Evolutionary conservation across 2,888 invertebrate species (phyloP).

Genomic region (Drymonia ruficornis): DNA sequence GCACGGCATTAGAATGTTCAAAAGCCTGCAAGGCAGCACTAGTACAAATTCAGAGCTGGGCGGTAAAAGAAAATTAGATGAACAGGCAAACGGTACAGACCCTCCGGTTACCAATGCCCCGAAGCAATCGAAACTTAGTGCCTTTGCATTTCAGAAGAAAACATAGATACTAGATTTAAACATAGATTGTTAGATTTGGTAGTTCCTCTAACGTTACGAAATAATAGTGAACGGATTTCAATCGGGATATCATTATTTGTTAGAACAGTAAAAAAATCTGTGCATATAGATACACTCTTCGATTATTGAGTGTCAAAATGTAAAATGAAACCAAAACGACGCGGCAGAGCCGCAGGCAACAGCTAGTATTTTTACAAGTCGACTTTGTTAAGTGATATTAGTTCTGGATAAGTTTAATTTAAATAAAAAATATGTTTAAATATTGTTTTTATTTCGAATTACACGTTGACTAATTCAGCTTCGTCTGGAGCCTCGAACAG

Average conservation of each 20-base stretch:
- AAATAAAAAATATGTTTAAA: constrained; percentile 4
- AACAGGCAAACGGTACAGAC: constrained; percentile 50
- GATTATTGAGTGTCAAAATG: too few relatives aligned
- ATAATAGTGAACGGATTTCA: too few relatives aligned
- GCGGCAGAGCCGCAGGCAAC: too few relatives aligned
- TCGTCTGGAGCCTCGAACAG: constrained; percentile 82
- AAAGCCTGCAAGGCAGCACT: constrained; percentile 60
- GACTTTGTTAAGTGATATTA: constrained; percentile 7
- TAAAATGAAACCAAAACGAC: too few relatives aligned
- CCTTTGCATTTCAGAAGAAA: constrained; percentile 77
- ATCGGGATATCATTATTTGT: too few relatives aligned
- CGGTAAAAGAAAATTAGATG: constrained; percentile 69
- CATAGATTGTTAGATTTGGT: too few relatives aligned
- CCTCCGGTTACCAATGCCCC: constrained; percentile 56
- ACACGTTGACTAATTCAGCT: constrained; percentile 67
- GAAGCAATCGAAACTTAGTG: constrained; percentile 79
- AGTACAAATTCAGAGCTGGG: constrained; percentile 41
- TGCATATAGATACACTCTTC: too few relatives aligned
- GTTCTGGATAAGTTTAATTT: not conserved
- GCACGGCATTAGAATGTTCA: constrained; percentile 80
- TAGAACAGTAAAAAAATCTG: too few relatives aligned
- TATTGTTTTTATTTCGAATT: constrained; percentile 16
- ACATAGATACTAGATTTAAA: constrained; percentile 22
- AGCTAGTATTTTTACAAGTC: constrained; percentile 1
- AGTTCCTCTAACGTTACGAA: too few relatives aligned